Evolutionary conservation across 1,140 invertebrate genomes (phyloP).

Genomic region (Chymomyza costata): DNA sequence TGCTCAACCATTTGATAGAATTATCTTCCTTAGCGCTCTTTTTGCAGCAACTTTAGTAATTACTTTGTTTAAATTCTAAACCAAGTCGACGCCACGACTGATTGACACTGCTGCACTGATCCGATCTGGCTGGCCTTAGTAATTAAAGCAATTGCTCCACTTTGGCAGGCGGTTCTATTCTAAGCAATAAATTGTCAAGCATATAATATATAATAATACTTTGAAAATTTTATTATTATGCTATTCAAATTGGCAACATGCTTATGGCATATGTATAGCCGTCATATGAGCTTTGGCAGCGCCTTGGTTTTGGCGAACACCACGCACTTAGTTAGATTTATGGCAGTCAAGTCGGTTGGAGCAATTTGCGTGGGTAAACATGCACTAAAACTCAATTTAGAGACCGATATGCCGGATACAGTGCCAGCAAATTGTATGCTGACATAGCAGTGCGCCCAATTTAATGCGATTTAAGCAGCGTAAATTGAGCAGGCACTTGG

Average conservation of each 20-base stretch:
- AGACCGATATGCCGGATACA: constrained; percentile 38
- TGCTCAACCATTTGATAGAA: too few relatives aligned
- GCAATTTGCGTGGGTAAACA: constrained; percentile 72
- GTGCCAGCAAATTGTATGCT: constrained; percentile 59
- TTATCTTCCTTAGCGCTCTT: too few relatives aligned
- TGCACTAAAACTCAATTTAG: constrained; percentile 73
- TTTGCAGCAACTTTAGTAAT: too few relatives aligned
- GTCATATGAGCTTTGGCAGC: constrained; percentile 9
- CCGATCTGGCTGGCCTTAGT: constrained; percentile 19
- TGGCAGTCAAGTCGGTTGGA: constrained; percentile 71
- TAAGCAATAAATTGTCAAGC: constrained; percentile 70
- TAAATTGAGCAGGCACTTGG: constrained; percentile 67
- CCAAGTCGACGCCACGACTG: constrained; percentile 47
- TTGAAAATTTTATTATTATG: too few relatives aligned
- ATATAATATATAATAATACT: constrained; percentile 71
- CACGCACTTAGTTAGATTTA: constrained; percentile 67
- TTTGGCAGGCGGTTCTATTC: constrained; percentile 27
- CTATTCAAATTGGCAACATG: constrained; percentile 38
- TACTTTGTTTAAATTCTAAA: too few relatives aligned
- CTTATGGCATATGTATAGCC: constrained; percentile 31
- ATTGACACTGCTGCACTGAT: constrained; percentile 23
- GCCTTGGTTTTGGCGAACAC: too few relatives aligned
- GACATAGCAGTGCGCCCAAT: constrained; percentile 61
- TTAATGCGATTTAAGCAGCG: constrained; percentile 68
- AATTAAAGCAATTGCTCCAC: constrained; percentile 61